phyloP scores from a whole-genome alignment of 2,797 vertebrate species.

The Picus viridis region DNA sequence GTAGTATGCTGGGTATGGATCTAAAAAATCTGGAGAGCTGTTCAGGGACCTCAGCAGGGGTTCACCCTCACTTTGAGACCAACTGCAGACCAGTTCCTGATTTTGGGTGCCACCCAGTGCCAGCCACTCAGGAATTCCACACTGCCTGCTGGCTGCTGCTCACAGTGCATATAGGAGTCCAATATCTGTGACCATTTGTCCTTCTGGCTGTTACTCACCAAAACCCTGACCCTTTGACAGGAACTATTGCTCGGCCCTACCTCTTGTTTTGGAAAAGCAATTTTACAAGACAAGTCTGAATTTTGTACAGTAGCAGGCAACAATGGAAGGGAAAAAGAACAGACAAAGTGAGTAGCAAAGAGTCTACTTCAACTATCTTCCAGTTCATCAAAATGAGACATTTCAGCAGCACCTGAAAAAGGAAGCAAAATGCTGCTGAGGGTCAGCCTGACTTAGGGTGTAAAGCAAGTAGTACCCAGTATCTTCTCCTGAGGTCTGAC shows the following conservation, averaged over 20 bases:
- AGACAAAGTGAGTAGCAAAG: background rate
- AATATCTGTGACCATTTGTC: background rate
- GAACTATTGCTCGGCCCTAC: background rate
- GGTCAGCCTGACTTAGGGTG: background rate
- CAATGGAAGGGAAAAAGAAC: background rate
- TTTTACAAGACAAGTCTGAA: background rate
- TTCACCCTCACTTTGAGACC: background rate
- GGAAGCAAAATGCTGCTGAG: background rate
- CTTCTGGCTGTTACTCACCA: background rate
- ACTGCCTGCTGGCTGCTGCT: background rate
- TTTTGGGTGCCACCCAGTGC: background rate
- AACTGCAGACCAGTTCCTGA: background rate
- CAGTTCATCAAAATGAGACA: background rate
- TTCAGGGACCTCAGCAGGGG: background rate
- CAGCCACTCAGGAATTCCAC: background rate
- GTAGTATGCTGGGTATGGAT: background rate
- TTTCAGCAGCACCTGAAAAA: background rate
- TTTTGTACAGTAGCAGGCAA: background rate
- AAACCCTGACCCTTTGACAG: background rate
- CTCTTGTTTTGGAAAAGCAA: background rate
- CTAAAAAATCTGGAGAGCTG: background rate
- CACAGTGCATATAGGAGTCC: rapidly evolving
- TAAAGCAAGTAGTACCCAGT: background rate
- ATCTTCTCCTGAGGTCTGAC: background rate
- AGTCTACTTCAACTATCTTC: background rate